Evolutionary conservation across 2,797 vertebrate species (phyloP).

Genomic region (Myotis findleyi): DNA sequence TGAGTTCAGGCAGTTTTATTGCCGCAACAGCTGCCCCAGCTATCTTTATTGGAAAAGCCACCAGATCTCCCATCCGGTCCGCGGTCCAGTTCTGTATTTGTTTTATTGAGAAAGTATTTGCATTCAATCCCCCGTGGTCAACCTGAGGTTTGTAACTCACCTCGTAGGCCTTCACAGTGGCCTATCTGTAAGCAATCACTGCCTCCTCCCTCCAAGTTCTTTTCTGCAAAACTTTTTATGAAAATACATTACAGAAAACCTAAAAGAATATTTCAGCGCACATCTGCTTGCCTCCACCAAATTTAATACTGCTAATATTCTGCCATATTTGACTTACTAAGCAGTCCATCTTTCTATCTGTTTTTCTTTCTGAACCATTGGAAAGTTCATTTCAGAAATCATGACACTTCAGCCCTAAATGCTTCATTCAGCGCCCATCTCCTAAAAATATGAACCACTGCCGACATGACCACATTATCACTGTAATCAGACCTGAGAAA

Average conservation of each 20-base stretch:
- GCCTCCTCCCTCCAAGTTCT: background rate
- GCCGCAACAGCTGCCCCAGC: background rate
- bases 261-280: background rate
- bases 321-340: conserved; percentile 10
- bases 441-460: background rate
- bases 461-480: background rate
- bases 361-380: background rate
- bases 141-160: background rate
- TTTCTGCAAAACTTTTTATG: conserved; percentile 6
- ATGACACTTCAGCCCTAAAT: background rate
- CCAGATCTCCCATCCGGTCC: conserved; percentile 46
- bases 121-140: background rate
- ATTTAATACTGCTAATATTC: conserved; percentile 49
- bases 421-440: background rate
- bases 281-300: conserved; percentile 37
- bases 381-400: conserved; percentile 36
- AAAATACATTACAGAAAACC: conserved; percentile 59
- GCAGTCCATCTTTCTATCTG: background rate
- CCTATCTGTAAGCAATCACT: conserved; percentile 61
- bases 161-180: background rate
- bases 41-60: conserved; percentile 23
- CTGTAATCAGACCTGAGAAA: conserved; percentile 11
- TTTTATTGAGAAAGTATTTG: conserved; percentile 61
- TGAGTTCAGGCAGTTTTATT: conserved; percentile 13
- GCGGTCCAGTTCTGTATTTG: conserved; percentile 3